These are phyloP conservation scores for Falco berigora DNA, from an alignment of 2,797 vertebrate genomes.

Conservation along the genomic window DNA sequence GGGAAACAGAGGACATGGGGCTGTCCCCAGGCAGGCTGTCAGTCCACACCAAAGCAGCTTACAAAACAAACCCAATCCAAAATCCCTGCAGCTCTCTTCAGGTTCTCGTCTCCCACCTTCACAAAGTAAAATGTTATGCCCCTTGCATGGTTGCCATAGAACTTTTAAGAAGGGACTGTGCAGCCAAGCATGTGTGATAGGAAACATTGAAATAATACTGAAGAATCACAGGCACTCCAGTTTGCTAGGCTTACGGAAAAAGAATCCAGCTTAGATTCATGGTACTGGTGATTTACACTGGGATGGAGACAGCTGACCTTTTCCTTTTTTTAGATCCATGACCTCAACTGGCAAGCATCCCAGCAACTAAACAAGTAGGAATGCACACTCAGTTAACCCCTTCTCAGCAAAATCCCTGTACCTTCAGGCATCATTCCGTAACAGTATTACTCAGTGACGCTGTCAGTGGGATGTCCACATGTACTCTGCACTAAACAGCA, in stretches of 20 bases:
- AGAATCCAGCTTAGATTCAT: neutral
- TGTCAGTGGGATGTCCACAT: neutral
- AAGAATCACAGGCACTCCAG: rapidly evolving
- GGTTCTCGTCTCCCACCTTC: neutral
- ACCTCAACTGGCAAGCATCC: neutral
- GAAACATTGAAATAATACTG: neutral
- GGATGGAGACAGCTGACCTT: neutral
- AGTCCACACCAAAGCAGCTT: neutral
- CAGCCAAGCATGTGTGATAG: neutral
- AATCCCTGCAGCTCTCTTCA: neutral
- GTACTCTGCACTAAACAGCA: neutral
- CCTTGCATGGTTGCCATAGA: neutral
- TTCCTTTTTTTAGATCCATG: neutral
- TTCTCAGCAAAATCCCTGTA: neutral
- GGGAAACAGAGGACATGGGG: neutral
- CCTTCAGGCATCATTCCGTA: neutral
- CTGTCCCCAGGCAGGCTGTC: neutral
- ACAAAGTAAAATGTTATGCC: neutral
- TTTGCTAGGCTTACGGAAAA: neutral
- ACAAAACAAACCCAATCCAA: neutral
- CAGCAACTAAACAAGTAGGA: neutral
- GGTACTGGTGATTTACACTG: neutral
- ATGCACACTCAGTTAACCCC: neutral
- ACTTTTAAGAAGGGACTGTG: neutral
- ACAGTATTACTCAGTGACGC: neutral